Conservation (phyloP, 2,888 invertebrate species). For the Drosophila nr. perissopoda region DNA sequence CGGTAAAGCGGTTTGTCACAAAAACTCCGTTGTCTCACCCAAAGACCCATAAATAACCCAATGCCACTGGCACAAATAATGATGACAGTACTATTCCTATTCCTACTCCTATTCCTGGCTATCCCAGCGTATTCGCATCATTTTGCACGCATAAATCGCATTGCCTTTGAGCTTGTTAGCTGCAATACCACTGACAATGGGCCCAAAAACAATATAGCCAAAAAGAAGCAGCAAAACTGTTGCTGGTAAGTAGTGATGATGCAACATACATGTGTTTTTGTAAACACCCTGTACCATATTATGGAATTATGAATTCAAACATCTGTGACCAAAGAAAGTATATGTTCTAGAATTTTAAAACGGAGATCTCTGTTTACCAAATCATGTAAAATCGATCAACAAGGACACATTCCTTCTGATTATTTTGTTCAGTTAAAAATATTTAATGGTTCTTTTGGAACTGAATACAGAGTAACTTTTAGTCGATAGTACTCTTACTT, state of each 20-base stretch:
- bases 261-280: not conserved
- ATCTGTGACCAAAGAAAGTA: not conserved
- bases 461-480: not conserved
- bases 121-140: constrained; percentile 64
- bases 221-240: constrained; percentile 5
- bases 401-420: not conserved
- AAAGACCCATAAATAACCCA: constrained; percentile 82
- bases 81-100: constrained; percentile 59
- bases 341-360: not conserved
- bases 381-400: not conserved
- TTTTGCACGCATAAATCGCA: constrained; percentile 77
- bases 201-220: constrained; percentile 11
- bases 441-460: not conserved
- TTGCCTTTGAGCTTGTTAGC: constrained; percentile 64
- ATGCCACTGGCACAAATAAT: constrained; percentile 79
- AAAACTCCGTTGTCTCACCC: constrained; percentile 81
- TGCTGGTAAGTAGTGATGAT: constrained; percentile 11
- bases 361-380: not conserved
- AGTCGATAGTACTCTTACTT: not conserved
- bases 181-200: constrained; percentile 51
- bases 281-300: not conserved
- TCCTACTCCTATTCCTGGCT: constrained; percentile 21
- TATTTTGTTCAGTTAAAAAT: not conserved
- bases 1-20: constrained; percentile 81
- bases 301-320: not conserved